These are phyloP conservation scores for Apodemus speciosus DNA, from an alignment of 2,113 vertebrate species.

Conservation along the genomic window DNA sequence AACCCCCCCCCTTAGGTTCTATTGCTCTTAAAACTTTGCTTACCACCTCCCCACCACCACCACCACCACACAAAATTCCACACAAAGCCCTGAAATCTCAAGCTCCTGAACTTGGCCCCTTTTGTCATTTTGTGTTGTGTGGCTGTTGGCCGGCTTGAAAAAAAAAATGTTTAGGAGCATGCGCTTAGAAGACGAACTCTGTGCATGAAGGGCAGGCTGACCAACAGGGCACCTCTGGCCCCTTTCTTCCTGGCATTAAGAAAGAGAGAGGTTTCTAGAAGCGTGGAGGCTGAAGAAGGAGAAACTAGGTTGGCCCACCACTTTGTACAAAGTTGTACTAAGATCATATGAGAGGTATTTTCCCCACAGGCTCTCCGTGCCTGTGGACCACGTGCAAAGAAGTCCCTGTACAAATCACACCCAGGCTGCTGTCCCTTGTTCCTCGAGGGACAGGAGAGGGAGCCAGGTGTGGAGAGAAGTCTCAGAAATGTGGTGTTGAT, in stretches of 20 bases:
- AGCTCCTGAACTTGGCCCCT: neutral
- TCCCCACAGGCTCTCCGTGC: neutral
- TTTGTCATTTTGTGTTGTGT: slow-evolving; percentile 32
- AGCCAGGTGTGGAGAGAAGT: neutral
- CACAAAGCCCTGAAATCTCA: neutral
- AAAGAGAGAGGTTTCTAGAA: slow-evolving; percentile 54
- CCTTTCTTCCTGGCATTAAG: neutral
- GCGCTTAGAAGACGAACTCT: slow-evolving; percentile 5
- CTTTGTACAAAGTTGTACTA: neutral
- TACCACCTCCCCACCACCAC: rapidly evolving
- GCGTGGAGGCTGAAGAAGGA: neutral
- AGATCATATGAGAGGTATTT: neutral
- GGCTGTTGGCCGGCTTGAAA: neutral
- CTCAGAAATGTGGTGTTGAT: neutral
- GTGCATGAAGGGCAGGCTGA: slow-evolving; percentile 50
- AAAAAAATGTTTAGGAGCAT: slow-evolving; percentile 4
- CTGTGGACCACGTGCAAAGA: neutral
- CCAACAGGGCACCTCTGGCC: neutral
- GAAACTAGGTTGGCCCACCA: neutral
- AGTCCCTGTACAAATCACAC: neutral
- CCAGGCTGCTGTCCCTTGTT: too few relatives aligned
- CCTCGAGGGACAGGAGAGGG: neutral
- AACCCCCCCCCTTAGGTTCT: neutral
- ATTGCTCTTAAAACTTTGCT: neutral
- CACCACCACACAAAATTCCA: neutral